Percentiles rank a stretch among this genome's conserved stretches.
phyloP scores from a whole-genome alignment of 2,888 invertebrate species.

The Amphipoea lucens region DNA sequence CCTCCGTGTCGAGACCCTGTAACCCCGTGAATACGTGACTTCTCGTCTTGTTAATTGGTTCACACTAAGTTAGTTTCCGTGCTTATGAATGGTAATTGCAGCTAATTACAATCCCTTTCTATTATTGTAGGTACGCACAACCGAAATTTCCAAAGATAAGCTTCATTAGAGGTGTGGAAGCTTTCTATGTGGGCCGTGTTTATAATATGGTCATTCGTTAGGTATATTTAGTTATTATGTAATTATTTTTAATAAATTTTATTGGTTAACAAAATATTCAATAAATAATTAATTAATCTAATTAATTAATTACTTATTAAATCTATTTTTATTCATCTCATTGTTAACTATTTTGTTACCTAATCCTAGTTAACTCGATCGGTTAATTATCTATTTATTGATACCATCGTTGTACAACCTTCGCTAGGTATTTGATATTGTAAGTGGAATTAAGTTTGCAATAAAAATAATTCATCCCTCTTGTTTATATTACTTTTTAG shows the following conservation, averaged over 20 bases:
- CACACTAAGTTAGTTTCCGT: constrained; percentile 27
- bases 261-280: not conserved
- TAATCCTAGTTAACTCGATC: not conserved
- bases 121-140: not conserved
- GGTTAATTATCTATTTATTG: not conserved
- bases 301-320: too few relatives aligned
- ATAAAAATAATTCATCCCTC: not conserved
- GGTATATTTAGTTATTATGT: not conserved
- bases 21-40: constrained; percentile 48
- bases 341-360: too few relatives aligned
- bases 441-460: not conserved
- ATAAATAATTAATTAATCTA: too few relatives aligned
- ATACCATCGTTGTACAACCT: not conserved
- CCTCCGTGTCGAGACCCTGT: not conserved
- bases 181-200: constrained; percentile 26
- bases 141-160: not conserved
- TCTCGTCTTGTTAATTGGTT: constrained; percentile 35
- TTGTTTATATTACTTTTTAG: not conserved
- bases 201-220: not conserved
- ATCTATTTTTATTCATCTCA: too few relatives aligned
- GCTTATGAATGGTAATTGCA: constrained; percentile 25
- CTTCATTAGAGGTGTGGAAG: constrained; percentile 23
- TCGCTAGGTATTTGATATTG: not conserved
- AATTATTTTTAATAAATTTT: not conserved
- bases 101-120: constrained; percentile 7